These are phyloP conservation scores for Lagothrix lagotricha DNA, from an alignment of 2,797 vertebrate genomes.

Conservation along the genomic window DNA sequence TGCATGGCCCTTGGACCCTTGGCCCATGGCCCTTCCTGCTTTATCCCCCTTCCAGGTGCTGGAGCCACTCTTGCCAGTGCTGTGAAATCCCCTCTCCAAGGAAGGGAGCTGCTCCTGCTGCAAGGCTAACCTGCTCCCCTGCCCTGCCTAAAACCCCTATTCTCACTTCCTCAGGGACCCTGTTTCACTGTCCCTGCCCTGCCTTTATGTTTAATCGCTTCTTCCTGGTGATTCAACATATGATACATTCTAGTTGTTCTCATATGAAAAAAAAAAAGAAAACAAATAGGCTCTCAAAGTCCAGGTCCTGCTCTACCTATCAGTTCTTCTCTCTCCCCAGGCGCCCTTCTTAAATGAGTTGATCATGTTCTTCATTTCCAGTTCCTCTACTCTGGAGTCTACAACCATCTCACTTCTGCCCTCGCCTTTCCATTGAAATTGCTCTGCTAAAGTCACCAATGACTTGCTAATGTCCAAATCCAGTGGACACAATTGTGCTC, in stretches of 20 bases:
- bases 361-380: neutral
- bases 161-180: neutral
- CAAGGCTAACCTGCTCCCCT: neutral
- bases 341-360: neutral
- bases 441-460: neutral
- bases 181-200: neutral
- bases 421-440: accelerated
- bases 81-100: neutral
- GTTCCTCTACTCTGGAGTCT: neutral
- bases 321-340: neutral
- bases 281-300: neutral
- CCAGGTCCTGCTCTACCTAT: neutral
- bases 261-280: neutral
- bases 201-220: neutral
- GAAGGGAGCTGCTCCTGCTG: neutral
- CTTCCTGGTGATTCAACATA: neutral
- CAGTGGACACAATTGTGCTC: neutral
- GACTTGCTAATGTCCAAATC: neutral
- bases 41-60: neutral
- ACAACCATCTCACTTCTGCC: no score
- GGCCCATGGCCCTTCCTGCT: neutral
- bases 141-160: accelerated
- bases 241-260: neutral
- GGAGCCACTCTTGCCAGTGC: neutral
- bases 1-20: neutral